Evolutionary conservation across 2,113 vertebrate species (phyloP).

Genomic region (Hydrolagus affinis): DNA sequence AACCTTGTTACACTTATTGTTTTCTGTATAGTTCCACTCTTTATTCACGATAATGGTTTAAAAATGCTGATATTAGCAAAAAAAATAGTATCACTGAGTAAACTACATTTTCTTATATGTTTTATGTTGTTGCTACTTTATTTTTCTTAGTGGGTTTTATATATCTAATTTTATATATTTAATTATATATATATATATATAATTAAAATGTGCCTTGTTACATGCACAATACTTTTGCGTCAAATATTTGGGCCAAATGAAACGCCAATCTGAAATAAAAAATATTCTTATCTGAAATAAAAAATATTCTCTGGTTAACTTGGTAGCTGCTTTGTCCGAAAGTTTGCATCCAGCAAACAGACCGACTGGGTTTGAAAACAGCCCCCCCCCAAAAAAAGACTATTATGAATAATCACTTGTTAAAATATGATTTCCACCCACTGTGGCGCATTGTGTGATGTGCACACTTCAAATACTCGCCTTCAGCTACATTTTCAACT

Average conservation of each 20-base stretch:
- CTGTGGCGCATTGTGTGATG: not conserved
- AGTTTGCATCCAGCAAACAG: not conserved
- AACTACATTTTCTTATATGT: not conserved
- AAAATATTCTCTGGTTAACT: not conserved
- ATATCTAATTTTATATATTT: no score
- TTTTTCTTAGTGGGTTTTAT: no score
- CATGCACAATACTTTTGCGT: no score
- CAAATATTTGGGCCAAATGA: no score
- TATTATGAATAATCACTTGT: not conserved
- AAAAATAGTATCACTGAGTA: no score
- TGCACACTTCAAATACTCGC: not conserved
- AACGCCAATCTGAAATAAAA: no score
- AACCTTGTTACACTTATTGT: no score
- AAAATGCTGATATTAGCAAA: not conserved
- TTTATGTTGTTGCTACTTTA: no score
- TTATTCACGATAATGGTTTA: not conserved
- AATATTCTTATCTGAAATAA: not conserved
- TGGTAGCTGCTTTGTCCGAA: not conserved
- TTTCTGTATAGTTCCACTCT: no score
- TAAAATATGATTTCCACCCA: not conserved
- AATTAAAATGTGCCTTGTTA: no score
- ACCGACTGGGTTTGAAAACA: not conserved
- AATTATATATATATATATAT: no score
- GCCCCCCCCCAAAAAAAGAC: not conserved
- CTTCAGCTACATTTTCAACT: not conserved